phyloP scores from a whole-genome alignment of 2,888 invertebrate genomes.

The Spilarctia lutea region DNA sequence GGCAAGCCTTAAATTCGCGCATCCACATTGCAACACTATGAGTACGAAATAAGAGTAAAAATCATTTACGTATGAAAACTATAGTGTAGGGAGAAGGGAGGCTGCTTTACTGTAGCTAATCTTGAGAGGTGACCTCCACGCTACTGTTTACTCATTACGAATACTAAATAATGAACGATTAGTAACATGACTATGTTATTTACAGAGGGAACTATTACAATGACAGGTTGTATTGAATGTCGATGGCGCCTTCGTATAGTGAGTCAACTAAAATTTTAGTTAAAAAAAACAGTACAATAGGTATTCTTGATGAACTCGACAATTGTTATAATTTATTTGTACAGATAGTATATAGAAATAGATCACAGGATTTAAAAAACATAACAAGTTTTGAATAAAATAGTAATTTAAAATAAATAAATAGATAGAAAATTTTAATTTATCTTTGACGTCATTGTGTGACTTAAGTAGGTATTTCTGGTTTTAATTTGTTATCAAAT shows the following conservation, averaged over 20 bases:
- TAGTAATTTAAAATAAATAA: not conserved
- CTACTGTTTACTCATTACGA: constrained; percentile 36
- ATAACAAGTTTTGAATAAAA: too few relatives aligned
- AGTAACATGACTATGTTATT: constrained; percentile 26
- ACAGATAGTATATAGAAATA: not conserved
- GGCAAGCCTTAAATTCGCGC: constrained; percentile 40
- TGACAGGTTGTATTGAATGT: not conserved
- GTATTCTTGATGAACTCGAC: too few relatives aligned
- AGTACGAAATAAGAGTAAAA: constrained; percentile 71
- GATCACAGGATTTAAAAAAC: not conserved
- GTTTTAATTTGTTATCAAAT: too few relatives aligned
- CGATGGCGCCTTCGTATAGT: not conserved
- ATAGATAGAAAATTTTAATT: too few relatives aligned
- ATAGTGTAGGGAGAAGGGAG: constrained; percentile 60
- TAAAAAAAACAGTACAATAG: too few relatives aligned
- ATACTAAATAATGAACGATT: constrained; percentile 30
- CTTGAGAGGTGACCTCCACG: constrained; percentile 54
- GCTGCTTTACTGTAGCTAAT: constrained; percentile 41
- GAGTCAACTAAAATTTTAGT: not conserved
- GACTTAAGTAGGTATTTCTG: too few relatives aligned
- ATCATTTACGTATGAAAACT: constrained; percentile 76
- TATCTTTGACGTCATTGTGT: too few relatives aligned
- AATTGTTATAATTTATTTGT: not conserved
- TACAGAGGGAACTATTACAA: constrained; percentile 20
- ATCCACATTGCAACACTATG: constrained; percentile 66